Percentiles rank a stretch among this genome's conserved stretches.
Conservation (phyloP, 2,797 vertebrate genomes). For the Mus caroli region DNA sequence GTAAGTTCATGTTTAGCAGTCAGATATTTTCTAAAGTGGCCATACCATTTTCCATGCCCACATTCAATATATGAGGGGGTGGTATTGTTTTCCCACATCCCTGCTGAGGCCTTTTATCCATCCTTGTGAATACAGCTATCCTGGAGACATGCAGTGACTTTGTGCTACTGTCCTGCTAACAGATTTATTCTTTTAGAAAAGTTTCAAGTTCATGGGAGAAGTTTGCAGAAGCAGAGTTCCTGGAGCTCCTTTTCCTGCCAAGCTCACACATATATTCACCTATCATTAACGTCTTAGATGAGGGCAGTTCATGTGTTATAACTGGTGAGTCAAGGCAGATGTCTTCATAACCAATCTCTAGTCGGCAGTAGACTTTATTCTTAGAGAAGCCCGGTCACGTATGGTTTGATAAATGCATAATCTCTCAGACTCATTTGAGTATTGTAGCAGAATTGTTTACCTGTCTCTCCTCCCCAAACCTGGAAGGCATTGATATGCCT, state of each 20-base stretch:
- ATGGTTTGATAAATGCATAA: background rate
- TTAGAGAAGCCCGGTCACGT: background rate
- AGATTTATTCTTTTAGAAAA: background rate
- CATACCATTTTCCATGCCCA: background rate
- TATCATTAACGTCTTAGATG: background rate
- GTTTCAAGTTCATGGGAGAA: background rate
- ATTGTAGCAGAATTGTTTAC: background rate
- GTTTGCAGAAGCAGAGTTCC: background rate
- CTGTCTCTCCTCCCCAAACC: background rate
- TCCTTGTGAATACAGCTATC: background rate
- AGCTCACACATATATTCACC: background rate
- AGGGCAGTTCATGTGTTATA: background rate
- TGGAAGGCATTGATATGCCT: background rate
- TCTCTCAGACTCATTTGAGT: background rate
- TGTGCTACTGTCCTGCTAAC: background rate
- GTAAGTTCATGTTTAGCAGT: background rate
- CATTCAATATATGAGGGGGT: background rate
- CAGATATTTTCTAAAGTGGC: background rate
- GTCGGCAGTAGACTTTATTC: background rate
- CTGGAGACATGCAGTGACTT: background rate
- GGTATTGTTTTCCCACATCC: background rate
- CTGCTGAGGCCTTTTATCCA: background rate
- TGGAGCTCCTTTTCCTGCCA: background rate
- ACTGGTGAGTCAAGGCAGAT: background rate
- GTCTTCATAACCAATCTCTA: background rate